These are phyloP conservation scores for Achlya flavicornis DNA, from an alignment of 2,888 invertebrate genomes.

Conservation along the genomic window DNA sequence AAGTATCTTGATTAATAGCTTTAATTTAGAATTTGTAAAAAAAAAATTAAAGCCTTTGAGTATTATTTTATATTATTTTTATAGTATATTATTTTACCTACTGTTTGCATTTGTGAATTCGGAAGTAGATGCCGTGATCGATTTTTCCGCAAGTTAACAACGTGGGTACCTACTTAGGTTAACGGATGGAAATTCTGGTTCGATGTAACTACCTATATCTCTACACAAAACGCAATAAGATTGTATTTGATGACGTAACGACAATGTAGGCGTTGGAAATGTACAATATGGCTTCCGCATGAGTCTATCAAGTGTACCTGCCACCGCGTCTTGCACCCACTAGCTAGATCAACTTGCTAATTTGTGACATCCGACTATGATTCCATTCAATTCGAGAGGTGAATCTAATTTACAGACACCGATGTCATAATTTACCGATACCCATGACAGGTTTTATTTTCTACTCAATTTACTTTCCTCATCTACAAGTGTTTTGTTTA, in stretches of 20 bases:
- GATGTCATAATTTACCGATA: background rate
- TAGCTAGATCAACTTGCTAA: conserved; percentile 44
- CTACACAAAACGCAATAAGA: background rate
- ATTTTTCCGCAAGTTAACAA: too few species aligned
- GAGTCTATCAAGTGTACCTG: conserved; percentile 38
- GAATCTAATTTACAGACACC: conserved; percentile 12
- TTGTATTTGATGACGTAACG: conserved; percentile 13
- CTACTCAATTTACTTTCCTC: background rate
- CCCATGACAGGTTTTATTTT: background rate
- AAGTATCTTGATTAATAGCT: too few species aligned
- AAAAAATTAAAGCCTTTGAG: too few species aligned
- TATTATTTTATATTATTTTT: too few species aligned
- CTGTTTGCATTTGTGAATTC: too few species aligned
- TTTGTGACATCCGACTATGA: conserved; percentile 44
- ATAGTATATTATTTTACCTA: too few species aligned
- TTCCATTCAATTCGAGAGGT: conserved; percentile 22
- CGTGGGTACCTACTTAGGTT: too few species aligned
- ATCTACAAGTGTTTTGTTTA: background rate
- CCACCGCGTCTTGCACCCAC: conserved; percentile 39
- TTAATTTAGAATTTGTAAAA: too few species aligned
- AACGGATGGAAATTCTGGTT: too few species aligned
- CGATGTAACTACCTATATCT: background rate
- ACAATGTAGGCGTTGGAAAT: conserved; percentile 46
- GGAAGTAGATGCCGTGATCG: too few species aligned
- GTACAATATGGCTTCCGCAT: conserved; percentile 52